Evolutionary conservation across 2,888 invertebrate species (phyloP), one percentile per base, ranked within the genome.

Genomic region (Chouioia cunea): DNA sequence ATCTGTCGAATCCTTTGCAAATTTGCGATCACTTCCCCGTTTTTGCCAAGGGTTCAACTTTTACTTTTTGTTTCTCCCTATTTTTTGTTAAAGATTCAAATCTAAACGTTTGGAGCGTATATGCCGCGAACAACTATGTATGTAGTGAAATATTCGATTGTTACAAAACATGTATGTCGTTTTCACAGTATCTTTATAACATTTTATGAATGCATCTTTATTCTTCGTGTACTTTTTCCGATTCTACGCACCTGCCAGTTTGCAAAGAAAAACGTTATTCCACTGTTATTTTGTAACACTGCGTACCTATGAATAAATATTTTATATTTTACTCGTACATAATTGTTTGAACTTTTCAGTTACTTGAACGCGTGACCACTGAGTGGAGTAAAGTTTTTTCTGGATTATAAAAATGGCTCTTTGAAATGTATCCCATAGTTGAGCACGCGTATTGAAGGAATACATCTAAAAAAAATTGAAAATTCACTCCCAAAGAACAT

Each of bases 141-240:
- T n/a, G 60, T 73, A 59, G 59, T 71, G 36, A 72, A 73, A 62
- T 72, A 72, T 75, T 77, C 66, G 65, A 73, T 63, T 66, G 68
- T 73, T 71, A 65, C 70, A 47, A 73, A 73, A 62, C 71, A 67
- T 68, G 58, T 63, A 64, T 63, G 54, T 72, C 65, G 58, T 75
- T 74, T 73, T 75, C 63, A 74, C 53, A 65, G 54, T 72, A 67
- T 70, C 65, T 53, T 59, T 70, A 73, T 71, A 36, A 67, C 62
- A 43, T 73, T 70, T 71, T 74, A 64, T 52, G 60, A 69, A 59
- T 60, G 59, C 73, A 73, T 74, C 71, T 75, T 72, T 73, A 73
- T 68, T 71, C 57, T 65, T 73, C 46, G 70, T 62, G 57, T 73
- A 70, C 22, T 69, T 69, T 68, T 63, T 59, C 62, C 15, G 36